Evolutionary conservation across 2,888 invertebrate species (phyloP), one percentile per base, ranked within the genome.

Genomic region (Teleiodes luculella): DNA sequence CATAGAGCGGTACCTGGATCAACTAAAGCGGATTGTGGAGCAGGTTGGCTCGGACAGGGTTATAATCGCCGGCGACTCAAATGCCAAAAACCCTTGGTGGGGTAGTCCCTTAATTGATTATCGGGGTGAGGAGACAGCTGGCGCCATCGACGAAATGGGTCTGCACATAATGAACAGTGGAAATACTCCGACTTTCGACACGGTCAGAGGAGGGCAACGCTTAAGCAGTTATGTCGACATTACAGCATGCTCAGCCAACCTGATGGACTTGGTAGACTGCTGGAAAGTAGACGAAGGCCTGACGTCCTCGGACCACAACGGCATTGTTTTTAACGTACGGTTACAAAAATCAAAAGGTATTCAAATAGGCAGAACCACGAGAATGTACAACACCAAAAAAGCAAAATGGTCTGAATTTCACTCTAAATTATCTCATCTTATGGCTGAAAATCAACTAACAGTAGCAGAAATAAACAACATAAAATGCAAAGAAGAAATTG

Each of bases 51-150:
- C n/a, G n/a, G n/a, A n/a, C n/a, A n/a, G n/a, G n/a, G 8, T n/a
- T 10, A 5, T 3, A 5, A 5, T 11, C 35, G 35, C 4, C 3
- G 35, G 46, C 13, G 46, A 46, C 14, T 7, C 30, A 5, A 46
- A 46, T 30, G 28, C 46, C 2, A 5, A 10, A 57, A 55, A 45
- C 24, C 6, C 37, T 2, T 61, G 58, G 59, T 66, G 61, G 66
- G 58, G 61, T 0, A 59, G 62, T 50, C 10, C 5, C 11, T 35
- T 0, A 16, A 16, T 10, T 0, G 60, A 65, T 39, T 7, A 48
- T 1, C 55, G 60, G 24, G 64, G 64, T 3, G 57, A 55, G 10
- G 53, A 47, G 0, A 3, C 59, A n/a, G 7, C 8, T 0, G 55
- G 53, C 0, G 1, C 45, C 3, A 18, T 60, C 1, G 53, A 51